phyloP scores from a whole-genome alignment of 2,113 vertebrate species.

The Baryphthengus martii region DNA sequence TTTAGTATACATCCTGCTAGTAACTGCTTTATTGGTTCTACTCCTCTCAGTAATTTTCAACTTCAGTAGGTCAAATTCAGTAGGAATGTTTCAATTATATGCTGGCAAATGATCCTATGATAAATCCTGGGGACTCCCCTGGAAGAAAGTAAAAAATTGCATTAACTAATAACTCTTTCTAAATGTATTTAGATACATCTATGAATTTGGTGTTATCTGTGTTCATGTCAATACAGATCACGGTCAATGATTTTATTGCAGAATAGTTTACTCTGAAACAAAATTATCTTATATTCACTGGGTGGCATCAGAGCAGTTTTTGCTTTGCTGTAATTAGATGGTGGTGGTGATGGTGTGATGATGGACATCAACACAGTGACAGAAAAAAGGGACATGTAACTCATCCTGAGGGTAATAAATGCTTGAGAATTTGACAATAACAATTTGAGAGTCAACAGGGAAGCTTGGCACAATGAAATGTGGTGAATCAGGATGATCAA shows the following conservation, averaged over 20 bases:
- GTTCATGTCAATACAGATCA: not conserved
- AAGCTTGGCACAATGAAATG: conserved; percentile 68
- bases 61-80: not conserved
- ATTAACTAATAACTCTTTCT: not conserved
- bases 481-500: conserved; percentile 82
- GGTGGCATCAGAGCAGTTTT: not conserved
- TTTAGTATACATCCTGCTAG: not conserved
- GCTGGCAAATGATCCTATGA: not conserved
- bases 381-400: conserved; percentile 1
- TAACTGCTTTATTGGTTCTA: not conserved
- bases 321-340: not conserved
- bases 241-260: not conserved
- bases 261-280: not conserved
- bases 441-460: conserved; percentile 80
- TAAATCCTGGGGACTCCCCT: not conserved
- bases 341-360: not conserved
- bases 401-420: conserved; percentile 67
- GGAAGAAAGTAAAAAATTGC: not conserved
- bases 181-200: not conserved
- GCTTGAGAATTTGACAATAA: conserved; percentile 68
- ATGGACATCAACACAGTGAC: conserved; percentile 43
- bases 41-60: conserved; percentile 14
- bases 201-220: not conserved
- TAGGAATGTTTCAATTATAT: not conserved
- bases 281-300: not conserved